Evolutionary conservation across 2,797 vertebrate species (phyloP).

Genomic region (Geotrypetes seraphini): DNA sequence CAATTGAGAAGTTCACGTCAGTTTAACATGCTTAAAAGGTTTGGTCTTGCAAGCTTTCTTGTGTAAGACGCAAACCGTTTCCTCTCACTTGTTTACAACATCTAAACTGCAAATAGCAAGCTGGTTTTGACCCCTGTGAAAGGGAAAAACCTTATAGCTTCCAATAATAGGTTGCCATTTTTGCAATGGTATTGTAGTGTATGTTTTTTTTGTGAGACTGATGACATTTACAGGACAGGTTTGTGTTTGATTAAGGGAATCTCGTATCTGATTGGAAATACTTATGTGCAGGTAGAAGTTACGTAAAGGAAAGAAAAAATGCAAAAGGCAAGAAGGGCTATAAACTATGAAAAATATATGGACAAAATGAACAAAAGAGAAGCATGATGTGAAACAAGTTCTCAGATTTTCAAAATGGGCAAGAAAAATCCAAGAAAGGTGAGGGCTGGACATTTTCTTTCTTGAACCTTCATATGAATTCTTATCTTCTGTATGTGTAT

Average conservation of each 20-base stretch:
- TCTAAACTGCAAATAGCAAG: constrained; percentile 72
- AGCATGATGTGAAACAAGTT: too few relatives aligned
- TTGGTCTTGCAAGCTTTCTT: constrained; percentile 68
- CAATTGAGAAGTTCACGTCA: constrained; percentile 57
- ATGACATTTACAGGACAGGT: constrained; percentile 55
- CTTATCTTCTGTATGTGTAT: too few relatives aligned
- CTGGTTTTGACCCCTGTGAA: constrained; percentile 64
- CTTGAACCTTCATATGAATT: constrained; percentile 2
- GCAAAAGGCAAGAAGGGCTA: constrained; percentile 30
- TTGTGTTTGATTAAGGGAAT: constrained; percentile 53
- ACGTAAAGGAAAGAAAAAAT: constrained; percentile 27
- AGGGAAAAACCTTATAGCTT: constrained; percentile 59
- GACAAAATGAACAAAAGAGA: too few relatives aligned
- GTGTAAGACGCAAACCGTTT: constrained; percentile 68
- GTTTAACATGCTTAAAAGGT: constrained; percentile 58
- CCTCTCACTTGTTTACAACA: constrained; percentile 68
- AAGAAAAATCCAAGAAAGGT: constrained; percentile 27
- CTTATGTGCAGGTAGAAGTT: constrained; percentile 39
- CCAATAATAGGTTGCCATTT: constrained; percentile 63
- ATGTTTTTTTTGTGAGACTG: too few relatives aligned
- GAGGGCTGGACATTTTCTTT: constrained; percentile 37
- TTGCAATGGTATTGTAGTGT: constrained; percentile 60
- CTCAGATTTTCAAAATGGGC: constrained; percentile 28
- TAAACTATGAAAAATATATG: constrained; percentile 18
- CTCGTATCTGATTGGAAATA: constrained; percentile 35